phyloP scores from a whole-genome alignment of 1,140 invertebrate genomes.

The Aphelenchoides fujianensis region DNA sequence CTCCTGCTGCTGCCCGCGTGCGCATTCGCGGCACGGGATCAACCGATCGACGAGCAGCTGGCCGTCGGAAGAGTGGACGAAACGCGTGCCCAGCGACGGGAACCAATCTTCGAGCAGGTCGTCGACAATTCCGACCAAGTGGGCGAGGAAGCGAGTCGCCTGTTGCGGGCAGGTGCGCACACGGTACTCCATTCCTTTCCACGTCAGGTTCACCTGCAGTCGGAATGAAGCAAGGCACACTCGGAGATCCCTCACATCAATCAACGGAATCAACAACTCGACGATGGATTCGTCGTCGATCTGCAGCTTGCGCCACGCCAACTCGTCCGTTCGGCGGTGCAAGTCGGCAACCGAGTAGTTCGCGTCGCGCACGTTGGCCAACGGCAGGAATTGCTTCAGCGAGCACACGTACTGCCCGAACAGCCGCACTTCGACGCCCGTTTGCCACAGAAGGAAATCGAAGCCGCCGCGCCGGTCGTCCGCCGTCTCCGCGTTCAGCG shows the following conservation, averaged over 20 bases:
- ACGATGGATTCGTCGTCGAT: slow-evolving; percentile 67
- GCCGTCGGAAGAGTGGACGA: slow-evolving; percentile 94
- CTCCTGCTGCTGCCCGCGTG: slow-evolving; percentile 16
- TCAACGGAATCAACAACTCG: slow-evolving; percentile 68
- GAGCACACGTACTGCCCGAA: slow-evolving; percentile 65
- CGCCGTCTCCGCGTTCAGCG: not conserved
- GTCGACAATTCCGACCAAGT: slow-evolving; percentile 94
- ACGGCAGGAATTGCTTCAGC: slow-evolving; percentile 71
- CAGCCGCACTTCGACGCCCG: slow-evolving; percentile 81
- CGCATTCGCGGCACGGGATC: slow-evolving; percentile 77
- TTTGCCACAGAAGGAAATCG: slow-evolving; percentile 92
- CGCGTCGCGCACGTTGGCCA: slow-evolving; percentile 62
- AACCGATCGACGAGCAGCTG: slow-evolving; percentile 88
- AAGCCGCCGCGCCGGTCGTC: slow-evolving; percentile 63
- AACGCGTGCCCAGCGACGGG: slow-evolving; percentile 83
- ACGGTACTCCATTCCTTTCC: slow-evolving; percentile 27
- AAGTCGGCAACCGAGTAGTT: slow-evolving; percentile 40
- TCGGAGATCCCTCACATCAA: slow-evolving; percentile 17
- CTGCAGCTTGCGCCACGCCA: slow-evolving; percentile 68
- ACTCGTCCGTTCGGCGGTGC: slow-evolving; percentile 31
- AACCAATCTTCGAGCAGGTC: slow-evolving; percentile 97
- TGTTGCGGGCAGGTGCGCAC: slow-evolving; percentile 66
- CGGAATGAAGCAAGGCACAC: no score
- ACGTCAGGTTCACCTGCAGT: slow-evolving; percentile 27
- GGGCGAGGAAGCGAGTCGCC: slow-evolving; percentile 78